Evolutionary conservation across 2,113 vertebrate genomes (phyloP), one percentile per base, ranked within the genome.

Genomic region (Peromyscus californicus): DNA sequence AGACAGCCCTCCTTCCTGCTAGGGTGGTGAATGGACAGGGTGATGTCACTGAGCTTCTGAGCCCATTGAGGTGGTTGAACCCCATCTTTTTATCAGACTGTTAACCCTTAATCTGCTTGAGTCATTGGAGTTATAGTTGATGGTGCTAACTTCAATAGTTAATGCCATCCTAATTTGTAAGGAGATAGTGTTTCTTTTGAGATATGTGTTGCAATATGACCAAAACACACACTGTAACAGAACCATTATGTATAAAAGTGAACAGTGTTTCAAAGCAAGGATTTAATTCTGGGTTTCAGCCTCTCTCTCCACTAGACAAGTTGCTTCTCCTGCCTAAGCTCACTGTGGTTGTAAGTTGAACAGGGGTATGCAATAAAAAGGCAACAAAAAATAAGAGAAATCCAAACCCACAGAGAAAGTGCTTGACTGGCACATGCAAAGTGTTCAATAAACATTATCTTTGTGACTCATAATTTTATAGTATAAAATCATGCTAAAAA

Each of bases 401-500:
- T 63, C 13, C 22, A 63, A 61, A 84, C 61, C 21, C 48, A 7
- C 13, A 92, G 5, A 31, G 33, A 70, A 92, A 85, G 5, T 10
- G 80, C n/a, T 82, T 54, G 70, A 26, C n/a, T 76, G 51, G 5
- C 33, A 91, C 0, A 36, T 8, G 59, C 7, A 76, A 83, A 67
- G 26, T 57, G 69, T 17, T 91, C 24, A 24, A 39, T 57, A 80
- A 91, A 74, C 31, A 54, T 76, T 33, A 48, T 59, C 45, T 12
- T 59, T 94, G 48, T 48, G 74, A 74, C 72, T 95, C 79, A 15
- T 65, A 59, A 88, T 90, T 45, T 91, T 69, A 59, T 88, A 17
- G 61, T 84, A 85, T 76, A 42, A 88, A 92, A 12, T 83, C 36
- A 70, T 72, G 19, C 39, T 80, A 92, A 94, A 79, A 85, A 82